Conservation (phyloP, 2,797 vertebrate species). For the Pangasius mekongensis region DNA sequence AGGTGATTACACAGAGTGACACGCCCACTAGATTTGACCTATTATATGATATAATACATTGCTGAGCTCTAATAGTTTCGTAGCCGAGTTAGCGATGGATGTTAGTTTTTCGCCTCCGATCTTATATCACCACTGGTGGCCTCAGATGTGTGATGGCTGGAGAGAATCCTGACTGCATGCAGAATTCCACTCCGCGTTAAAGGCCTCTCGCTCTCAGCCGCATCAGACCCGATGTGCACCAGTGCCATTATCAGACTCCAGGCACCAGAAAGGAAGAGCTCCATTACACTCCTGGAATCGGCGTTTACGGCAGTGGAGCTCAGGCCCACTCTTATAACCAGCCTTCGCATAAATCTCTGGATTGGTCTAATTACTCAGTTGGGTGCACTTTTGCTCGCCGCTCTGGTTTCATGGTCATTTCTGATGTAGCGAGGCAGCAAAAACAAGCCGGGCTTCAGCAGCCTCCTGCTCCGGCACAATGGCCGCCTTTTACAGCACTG, state of each 20-base stretch:
- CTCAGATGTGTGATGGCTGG: not conserved
- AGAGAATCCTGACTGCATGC: not conserved
- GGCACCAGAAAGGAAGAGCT: conserved; percentile 18
- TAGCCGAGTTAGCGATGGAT: not conserved
- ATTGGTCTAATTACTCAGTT: conserved; percentile 29
- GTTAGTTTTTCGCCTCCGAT: not conserved
- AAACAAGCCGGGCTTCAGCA: conserved; percentile 32
- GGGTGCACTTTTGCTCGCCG: conserved; percentile 40
- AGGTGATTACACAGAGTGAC: not conserved
- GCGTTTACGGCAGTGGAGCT: not conserved
- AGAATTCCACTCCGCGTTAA: not conserved
- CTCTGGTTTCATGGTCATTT: conserved; percentile 22
- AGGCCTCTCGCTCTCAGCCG: not conserved
- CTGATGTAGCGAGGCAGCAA: conserved; percentile 33
- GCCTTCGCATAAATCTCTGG: conserved; percentile 9
- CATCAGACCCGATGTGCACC: not conserved
- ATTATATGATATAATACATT: not conserved
- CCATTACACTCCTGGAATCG: conserved; percentile 13
- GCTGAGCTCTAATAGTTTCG: not conserved
- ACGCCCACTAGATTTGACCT: not conserved
- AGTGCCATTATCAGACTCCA: conserved; percentile 14
- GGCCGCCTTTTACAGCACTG: conserved; percentile 23
- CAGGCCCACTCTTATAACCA: not conserved
- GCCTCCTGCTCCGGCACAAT: conserved; percentile 29
- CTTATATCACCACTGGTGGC: too few relatives aligned